phyloP scores from a whole-genome alignment of 2,113 vertebrate genomes.

The Haemorhous mexicanus region DNA sequence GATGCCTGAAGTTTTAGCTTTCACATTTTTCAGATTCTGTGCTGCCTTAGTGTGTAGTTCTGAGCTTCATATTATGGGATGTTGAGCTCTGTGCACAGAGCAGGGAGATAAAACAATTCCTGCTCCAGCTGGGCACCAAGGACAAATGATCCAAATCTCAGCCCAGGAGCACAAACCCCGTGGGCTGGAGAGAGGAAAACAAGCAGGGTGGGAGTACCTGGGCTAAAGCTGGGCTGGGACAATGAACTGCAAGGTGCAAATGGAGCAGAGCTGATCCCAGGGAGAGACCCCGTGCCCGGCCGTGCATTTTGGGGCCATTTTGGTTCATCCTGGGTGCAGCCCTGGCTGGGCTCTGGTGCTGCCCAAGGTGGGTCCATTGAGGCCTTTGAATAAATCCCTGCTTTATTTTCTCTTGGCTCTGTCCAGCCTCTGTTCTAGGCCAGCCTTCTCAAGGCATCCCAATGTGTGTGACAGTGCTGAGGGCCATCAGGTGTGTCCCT shows the following conservation, averaged over 20 bases:
- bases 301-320: neutral
- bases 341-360: neutral
- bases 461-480: neutral
- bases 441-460: neutral
- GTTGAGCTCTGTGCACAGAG: neutral
- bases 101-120: neutral
- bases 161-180: neutral
- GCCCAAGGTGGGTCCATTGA: neutral
- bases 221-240: neutral
- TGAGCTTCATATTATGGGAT: neutral
- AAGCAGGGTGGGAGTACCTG: neutral
- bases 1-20: neutral
- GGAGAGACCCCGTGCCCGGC: accelerated
- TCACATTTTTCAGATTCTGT: neutral
- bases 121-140: neutral
- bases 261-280: neutral
- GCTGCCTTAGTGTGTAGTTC: neutral
- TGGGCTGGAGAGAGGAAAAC: neutral
- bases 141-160: neutral
- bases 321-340: neutral
- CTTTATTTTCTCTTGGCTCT: neutral
- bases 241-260: neutral
- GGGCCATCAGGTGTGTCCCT: neutral
- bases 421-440: neutral
- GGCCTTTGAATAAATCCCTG: neutral